Percentiles rank a stretch among this genome's conserved stretches.
Evolutionary conservation across 2,113 vertebrate genomes (phyloP).

Genomic region (Atlantisia rogersi): DNA sequence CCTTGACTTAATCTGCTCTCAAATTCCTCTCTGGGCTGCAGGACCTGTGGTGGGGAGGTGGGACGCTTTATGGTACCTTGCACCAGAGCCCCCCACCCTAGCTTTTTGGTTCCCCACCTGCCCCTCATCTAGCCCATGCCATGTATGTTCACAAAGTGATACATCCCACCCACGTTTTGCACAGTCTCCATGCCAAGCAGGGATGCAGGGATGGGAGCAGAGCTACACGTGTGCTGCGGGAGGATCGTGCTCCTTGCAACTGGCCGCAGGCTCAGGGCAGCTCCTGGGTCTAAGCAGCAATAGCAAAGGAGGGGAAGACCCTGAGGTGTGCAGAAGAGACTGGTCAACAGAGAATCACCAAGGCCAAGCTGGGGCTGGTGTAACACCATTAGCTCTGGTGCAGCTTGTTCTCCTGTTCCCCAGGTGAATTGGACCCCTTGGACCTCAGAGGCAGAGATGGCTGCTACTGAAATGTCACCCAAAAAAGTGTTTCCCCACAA

Average conservation of each 20-base stretch:
- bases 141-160: background rate
- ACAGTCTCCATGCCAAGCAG: background rate
- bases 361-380: background rate
- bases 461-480: background rate
- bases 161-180: background rate
- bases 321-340: background rate
- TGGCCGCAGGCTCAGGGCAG: rapidly evolving
- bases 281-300: background rate
- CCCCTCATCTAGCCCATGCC: background rate
- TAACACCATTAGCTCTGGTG: background rate
- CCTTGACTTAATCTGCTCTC: slow-evolving; percentile 30
- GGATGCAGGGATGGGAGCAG: background rate
- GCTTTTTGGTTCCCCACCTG: background rate
- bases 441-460: background rate
- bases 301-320: background rate
- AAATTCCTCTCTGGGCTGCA: background rate
- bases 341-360: background rate
- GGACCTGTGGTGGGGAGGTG: background rate
- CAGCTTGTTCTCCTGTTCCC: background rate
- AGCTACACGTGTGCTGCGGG: rapidly evolving
- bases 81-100: background rate
- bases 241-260: background rate
- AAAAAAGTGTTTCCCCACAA: background rate
- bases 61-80: background rate
- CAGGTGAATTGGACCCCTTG: background rate